phyloP scores from a whole-genome alignment of 2,888 invertebrate species.

The Catonia carolina region DNA sequence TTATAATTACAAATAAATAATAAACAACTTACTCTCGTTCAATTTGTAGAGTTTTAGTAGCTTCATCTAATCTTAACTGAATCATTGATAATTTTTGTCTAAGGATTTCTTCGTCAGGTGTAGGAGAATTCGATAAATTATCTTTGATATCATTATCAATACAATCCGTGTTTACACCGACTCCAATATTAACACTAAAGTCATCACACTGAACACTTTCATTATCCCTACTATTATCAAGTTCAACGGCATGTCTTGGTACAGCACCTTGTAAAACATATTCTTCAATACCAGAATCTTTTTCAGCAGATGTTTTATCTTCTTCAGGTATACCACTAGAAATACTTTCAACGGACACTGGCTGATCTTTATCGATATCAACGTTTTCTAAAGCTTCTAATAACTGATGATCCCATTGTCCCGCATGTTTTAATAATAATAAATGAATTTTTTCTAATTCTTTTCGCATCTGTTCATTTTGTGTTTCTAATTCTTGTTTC shows the following conservation, averaged over 20 bases:
- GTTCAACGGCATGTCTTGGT: slow-evolving; percentile 51
- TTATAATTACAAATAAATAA: slow-evolving; percentile 16
- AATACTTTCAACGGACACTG: slow-evolving; percentile 27
- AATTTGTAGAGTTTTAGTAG: slow-evolving; percentile 60
- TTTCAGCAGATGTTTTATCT: slow-evolving; percentile 26
- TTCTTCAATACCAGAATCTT: slow-evolving; percentile 47
- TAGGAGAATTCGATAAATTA: slow-evolving; percentile 3
- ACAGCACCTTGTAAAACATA: slow-evolving; percentile 58
- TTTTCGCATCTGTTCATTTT: slow-evolving; percentile 66
- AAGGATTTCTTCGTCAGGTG: slow-evolving; percentile 50
- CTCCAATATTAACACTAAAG: slow-evolving; percentile 12
- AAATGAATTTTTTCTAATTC: slow-evolving; percentile 75
- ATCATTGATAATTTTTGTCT: slow-evolving; percentile 58
- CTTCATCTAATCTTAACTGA: slow-evolving; percentile 64
- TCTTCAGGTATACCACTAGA: slow-evolving; percentile 23
- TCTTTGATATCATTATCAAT: slow-evolving; percentile 7
- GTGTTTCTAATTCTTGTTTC: slow-evolving; percentile 65
- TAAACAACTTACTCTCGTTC: slow-evolving; percentile 62
- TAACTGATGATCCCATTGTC: slow-evolving; percentile 55
- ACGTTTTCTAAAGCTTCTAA: slow-evolving; percentile 46
- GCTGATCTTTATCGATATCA: slow-evolving; percentile 44
- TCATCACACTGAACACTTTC: slow-evolving; percentile 15
- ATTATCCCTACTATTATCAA: slow-evolving; percentile 37
- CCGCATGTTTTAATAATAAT: slow-evolving; percentile 59
- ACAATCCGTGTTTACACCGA: slow-evolving; percentile 12